These are phyloP conservation scores for Drosophila subobscura DNA, from an alignment of 1,140 invertebrate genomes.

Conservation along the genomic window DNA sequence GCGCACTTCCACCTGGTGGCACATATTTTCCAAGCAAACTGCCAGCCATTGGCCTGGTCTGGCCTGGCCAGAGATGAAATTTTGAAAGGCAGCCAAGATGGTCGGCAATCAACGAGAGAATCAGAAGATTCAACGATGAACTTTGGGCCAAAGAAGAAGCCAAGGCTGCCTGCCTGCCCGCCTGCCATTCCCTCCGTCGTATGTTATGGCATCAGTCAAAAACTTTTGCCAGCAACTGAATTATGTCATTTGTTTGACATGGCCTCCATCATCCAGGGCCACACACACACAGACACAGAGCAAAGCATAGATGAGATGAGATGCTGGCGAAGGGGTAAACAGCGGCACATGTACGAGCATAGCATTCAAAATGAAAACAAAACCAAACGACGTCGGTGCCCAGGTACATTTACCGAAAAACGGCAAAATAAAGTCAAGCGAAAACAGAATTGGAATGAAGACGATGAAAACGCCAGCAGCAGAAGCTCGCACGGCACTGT, in stretches of 20 bases:
- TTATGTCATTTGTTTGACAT: slow-evolving; percentile 78
- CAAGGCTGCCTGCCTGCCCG: slow-evolving; percentile 8
- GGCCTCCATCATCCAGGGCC: slow-evolving; percentile 10
- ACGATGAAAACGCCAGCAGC: slow-evolving; percentile 41
- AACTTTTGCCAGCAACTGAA: slow-evolving; percentile 80
- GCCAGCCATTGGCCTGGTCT: background rate
- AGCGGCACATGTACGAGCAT: slow-evolving; percentile 25
- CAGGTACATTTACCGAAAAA: slow-evolving; percentile 27
- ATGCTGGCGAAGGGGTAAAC: slow-evolving; percentile 13
- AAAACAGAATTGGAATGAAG: slow-evolving; percentile 36
- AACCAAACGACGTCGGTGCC: slow-evolving; percentile 18
- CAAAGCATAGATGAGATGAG: background rate
- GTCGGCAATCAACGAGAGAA: slow-evolving; percentile 77
- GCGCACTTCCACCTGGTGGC: slow-evolving; percentile 76
- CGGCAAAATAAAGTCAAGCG: slow-evolving; percentile 35
- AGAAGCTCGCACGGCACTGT: slow-evolving; percentile 16
- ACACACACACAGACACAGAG: slow-evolving; percentile 5
- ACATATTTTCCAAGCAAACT: slow-evolving; percentile 42
- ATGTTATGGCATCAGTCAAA: slow-evolving; percentile 73
- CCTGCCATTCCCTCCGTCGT: background rate
- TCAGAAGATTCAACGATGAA: slow-evolving; percentile 76
- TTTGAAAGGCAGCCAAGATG: slow-evolving; percentile 32
- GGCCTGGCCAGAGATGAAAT: background rate
- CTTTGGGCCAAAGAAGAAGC: slow-evolving; percentile 48
- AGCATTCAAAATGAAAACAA: slow-evolving; percentile 34